Percentiles rank a stretch among this genome's conserved stretches.
These are phyloP conservation scores for Idris sp. DNA, from an alignment of 1,140 invertebrate species.

Conservation along the genomic window DNA sequence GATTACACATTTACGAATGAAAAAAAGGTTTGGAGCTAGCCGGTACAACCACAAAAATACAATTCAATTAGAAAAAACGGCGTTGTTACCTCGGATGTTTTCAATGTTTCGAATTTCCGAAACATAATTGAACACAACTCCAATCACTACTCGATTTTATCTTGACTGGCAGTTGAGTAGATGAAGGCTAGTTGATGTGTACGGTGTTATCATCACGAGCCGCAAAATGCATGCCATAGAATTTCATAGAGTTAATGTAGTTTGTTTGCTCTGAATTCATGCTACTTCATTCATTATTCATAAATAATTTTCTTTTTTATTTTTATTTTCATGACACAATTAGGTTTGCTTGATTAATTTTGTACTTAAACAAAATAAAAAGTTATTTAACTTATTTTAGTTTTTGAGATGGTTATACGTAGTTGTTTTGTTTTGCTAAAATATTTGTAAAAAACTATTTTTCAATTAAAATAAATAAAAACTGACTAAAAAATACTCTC, in stretches of 20 bases:
- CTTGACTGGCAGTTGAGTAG: slow-evolving; percentile 74
- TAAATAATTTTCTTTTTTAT: too few species aligned
- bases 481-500: too few species aligned
- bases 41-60: slow-evolving; percentile 76
- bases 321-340: too few species aligned
- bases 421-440: too few species aligned
- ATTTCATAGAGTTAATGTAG: slow-evolving; percentile 11
- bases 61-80: slow-evolving; percentile 5
- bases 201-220: slow-evolving; percentile 8
- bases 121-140: slow-evolving; percentile 74
- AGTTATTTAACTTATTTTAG: too few species aligned
- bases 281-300: slow-evolving; percentile 7
- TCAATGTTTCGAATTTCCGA: too few species aligned
- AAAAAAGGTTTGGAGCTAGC: slow-evolving; percentile 76
- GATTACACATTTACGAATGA: slow-evolving; percentile 25
- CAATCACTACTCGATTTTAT: slow-evolving; percentile 72
- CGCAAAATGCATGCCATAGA: slow-evolving; percentile 16
- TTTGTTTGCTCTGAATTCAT: neutral
- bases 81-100: too few species aligned
- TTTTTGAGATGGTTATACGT: too few species aligned
- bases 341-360: too few species aligned
- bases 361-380: too few species aligned
- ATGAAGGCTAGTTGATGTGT: slow-evolving; percentile 24
- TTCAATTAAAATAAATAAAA: too few species aligned
- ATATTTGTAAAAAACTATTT: too few species aligned